These are phyloP conservation scores for Tylochromis polylepis DNA, from an alignment of 2,113 vertebrate species.

Conservation along the genomic window DNA sequence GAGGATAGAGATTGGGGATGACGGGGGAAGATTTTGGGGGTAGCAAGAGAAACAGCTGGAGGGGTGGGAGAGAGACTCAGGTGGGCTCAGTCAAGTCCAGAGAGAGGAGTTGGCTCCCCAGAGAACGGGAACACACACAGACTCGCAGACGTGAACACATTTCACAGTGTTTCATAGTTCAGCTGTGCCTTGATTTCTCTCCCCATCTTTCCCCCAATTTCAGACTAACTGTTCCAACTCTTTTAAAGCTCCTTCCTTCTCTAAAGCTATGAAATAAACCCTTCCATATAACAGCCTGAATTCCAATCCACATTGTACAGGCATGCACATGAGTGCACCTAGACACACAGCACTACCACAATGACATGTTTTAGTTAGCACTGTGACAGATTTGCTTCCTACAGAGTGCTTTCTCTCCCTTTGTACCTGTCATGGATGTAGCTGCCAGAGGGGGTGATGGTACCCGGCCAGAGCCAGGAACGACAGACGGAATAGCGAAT, in stretches of 20 bases:
- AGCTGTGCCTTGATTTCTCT: constrained; percentile 23
- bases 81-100: constrained; percentile 60
- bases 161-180: constrained; percentile 17
- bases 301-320: constrained; percentile 26
- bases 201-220: neutral
- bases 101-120: constrained; percentile 53
- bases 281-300: constrained; percentile 7
- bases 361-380: constrained; percentile 67
- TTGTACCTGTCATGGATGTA: constrained; percentile 58
- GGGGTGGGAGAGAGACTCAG: constrained; percentile 62
- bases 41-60: constrained; percentile 58
- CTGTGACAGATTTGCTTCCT: constrained; percentile 64
- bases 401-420: constrained; percentile 49
- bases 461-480: constrained; percentile 23
- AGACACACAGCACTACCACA: constrained; percentile 19
- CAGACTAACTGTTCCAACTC: constrained; percentile 9
- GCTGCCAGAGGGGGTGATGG: constrained; percentile 56
- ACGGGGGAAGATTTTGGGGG: neutral
- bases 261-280: constrained; percentile 29
- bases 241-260: constrained; percentile 20
- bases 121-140: constrained; percentile 25
- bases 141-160: neutral
- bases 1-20: neutral
- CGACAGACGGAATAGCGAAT: constrained; percentile 41
- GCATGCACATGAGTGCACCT: constrained; percentile 20